Conservation (phyloP, 2,888 invertebrate genomes). For the Dynastes hyllus region DNA sequence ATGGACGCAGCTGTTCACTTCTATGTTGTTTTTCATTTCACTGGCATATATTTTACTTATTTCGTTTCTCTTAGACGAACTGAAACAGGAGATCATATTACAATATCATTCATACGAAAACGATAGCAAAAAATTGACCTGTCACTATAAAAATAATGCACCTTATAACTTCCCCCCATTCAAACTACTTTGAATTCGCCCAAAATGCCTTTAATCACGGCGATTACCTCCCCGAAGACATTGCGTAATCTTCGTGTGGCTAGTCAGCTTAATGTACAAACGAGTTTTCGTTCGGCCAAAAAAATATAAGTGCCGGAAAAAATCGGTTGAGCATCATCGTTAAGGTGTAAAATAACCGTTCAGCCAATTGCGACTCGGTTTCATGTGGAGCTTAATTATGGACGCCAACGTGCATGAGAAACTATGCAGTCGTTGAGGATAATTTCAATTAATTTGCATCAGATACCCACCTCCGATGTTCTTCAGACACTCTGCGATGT, state of each 20-base stretch:
- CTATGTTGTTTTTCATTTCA: no score
- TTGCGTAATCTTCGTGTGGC: slow-evolving; percentile 17
- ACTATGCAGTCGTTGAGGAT: slow-evolving; percentile 65
- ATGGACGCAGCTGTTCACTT: no score
- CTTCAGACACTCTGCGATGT: background rate
- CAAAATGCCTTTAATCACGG: no score
- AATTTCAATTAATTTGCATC: slow-evolving; percentile 70
- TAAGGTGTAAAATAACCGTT: slow-evolving; percentile 44
- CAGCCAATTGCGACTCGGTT: slow-evolving; percentile 34
- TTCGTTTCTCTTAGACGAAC: no score
- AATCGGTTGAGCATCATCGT: slow-evolving; percentile 35
- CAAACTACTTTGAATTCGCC: no score
- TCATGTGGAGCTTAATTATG: slow-evolving; percentile 45
- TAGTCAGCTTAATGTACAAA: background rate
- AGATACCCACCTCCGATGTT: slow-evolving; percentile 60
- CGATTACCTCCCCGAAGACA: background rate
- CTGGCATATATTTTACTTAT: no score
- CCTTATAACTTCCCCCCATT: no score
- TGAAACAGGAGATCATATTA: no score
- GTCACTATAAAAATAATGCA: no score
- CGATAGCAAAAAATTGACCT: no score
- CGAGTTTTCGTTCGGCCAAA: slow-evolving; percentile 15
- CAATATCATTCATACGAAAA: no score
- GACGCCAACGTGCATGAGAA: slow-evolving; percentile 63
- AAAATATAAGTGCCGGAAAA: background rate